Evolutionary conservation across 2,113 vertebrate genomes (phyloP).

Genomic region (Dasyornis broadbenti): DNA sequence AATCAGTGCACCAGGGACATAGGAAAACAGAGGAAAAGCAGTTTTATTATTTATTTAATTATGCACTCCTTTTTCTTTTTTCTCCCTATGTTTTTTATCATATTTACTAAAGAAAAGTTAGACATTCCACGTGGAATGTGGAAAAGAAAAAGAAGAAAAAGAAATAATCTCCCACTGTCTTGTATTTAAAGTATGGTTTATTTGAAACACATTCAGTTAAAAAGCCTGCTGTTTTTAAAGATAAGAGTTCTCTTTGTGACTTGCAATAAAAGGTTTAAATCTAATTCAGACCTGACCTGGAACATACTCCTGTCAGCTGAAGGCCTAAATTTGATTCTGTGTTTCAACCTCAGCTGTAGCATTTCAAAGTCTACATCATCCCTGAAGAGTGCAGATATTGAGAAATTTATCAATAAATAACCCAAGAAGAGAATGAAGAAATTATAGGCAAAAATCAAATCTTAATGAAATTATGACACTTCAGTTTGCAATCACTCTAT

Average conservation of each 20-base stretch:
- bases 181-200: background rate
- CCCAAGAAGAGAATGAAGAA: background rate
- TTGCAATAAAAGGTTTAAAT: background rate
- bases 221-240: background rate
- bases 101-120: background rate
- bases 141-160: background rate
- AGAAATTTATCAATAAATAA: background rate
- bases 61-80: background rate
- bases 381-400: background rate
- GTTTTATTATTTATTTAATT: background rate
- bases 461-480: background rate
- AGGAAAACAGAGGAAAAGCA: background rate
- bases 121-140: background rate
- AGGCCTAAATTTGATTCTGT: background rate
- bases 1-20: background rate
- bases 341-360: background rate
- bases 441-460: background rate
- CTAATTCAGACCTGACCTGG: background rate
- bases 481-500: background rate
- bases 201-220: background rate
- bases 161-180: background rate
- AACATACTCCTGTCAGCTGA: background rate
- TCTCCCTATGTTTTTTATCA: rapidly evolving
- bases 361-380: background rate
- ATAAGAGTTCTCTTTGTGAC: background rate